Evolutionary conservation across 2,113 vertebrate species (phyloP).

Genomic region (Mohoua ochrocephala): DNA sequence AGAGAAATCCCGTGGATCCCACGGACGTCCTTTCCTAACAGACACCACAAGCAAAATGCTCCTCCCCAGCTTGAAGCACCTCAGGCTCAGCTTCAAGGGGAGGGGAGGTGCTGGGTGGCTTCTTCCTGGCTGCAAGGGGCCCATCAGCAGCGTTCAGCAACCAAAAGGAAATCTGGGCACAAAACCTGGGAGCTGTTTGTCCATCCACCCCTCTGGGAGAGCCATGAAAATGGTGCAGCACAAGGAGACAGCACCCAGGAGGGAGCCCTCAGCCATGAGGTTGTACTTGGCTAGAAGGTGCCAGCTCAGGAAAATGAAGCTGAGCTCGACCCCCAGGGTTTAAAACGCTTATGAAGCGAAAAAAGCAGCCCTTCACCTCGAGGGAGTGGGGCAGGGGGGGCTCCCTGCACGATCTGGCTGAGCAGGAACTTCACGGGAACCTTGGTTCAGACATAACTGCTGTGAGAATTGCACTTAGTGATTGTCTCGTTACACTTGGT

Average conservation of each 20-base stretch:
- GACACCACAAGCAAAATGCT: neutral
- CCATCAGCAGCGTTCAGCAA: neutral
- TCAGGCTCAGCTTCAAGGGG: neutral
- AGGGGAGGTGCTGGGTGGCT: neutral
- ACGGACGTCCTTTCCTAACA: fast-evolving
- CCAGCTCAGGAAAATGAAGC: neutral
- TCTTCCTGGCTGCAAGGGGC: neutral
- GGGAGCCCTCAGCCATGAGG: neutral
- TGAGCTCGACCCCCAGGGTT: neutral
- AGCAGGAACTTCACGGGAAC: neutral
- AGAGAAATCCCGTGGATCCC: neutral
- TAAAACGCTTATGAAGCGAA: neutral
- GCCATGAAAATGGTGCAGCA: fast-evolving
- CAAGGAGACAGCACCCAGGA: fast-evolving
- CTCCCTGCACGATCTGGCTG: neutral
- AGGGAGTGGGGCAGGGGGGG: neutral
- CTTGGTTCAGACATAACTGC: slow-evolving; percentile 5
- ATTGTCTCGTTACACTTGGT: slow-evolving; percentile 60
- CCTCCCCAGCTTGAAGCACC: neutral
- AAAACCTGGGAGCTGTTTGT: neutral
- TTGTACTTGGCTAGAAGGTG: neutral
- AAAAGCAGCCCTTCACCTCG: neutral
- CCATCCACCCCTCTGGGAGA: neutral
- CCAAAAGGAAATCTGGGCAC: neutral
- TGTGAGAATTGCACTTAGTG: slow-evolving; percentile 77